Base-by-base conservation (phyloP, 1,140 invertebrate genomes). In the Neodiprion fabricii region DNA sequence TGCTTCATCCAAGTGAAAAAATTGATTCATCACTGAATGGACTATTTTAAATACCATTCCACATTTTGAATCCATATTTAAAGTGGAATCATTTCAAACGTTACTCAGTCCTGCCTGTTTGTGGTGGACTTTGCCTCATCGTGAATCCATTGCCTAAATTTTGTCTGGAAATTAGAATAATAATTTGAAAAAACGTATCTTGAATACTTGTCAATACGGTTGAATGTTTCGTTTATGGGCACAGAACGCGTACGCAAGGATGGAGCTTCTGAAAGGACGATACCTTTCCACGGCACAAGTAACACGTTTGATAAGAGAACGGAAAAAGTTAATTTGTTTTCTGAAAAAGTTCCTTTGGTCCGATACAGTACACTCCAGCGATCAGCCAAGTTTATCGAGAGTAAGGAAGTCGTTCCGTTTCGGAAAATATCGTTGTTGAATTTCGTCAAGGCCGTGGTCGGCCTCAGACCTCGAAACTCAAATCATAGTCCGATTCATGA, bases 401-500 rank as follows among this genome's bases (percentile, higher is more conserved):
- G 2, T 3, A 40, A 40, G 2, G 28, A 40, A 40, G 28, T 3
- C 28, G 28, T 40, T 40, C 28, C 28, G 28, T 40, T 61, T 14
- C 53, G 53, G 9, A 12, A 61, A 17, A 61, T 61, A 17, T 61
- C 53, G 5, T 61, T 61, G 11, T 61, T 61, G 53, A 61, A 9
- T 61, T 61, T 17, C n/a, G 11, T 61, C 5, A 61, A 17, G 53
- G 9, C 53, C 0, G 53, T 9, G 11, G 11, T 61, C n/a, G 53
- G 53, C 21, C 77, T 78, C 23, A 73, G 50, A 0, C 77, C 81
- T 4, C 71, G 72, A 14, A 78, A 75, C 66, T 70, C 78, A 21
- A 81, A 81, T 40, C 78, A 83, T 21, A 21, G 17, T 40, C 79
- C 83, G 1, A 84, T 86, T 68, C 79, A 76, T 48, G 84, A 87